Evolutionary conservation across 1,140 invertebrate species (phyloP), one percentile per base, ranked within the genome.

Genomic region (Galendromus occidentalis): DNA sequence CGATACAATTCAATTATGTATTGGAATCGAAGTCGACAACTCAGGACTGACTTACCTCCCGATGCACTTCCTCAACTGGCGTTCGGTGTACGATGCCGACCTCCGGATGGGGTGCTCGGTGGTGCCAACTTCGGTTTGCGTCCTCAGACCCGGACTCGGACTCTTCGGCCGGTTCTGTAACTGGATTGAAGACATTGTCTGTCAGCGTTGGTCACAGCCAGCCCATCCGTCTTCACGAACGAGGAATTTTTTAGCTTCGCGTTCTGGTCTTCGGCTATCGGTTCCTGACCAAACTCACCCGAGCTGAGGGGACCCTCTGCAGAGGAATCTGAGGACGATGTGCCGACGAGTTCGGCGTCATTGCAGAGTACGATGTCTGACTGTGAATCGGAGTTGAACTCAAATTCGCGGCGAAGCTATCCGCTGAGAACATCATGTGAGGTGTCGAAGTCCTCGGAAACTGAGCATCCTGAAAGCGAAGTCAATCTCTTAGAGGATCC

Each of bases 101-200:
- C 51, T 59, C 51, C 51, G 51, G 51, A 59, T 59, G 51, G 51
- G 51, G 22, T 59, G 51, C 22, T 59, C 25, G 25, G 25, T 25
- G 45, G 45, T 29, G 51, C 25, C 51, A 22, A 25, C 22, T 25
- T 59, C 51, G 2, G 51, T 29, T 17, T 14, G 25, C 22, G 14
- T 33, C 9, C 51, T 59, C 51, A 25, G 51, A 33, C 25, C 25
- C 22, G 51, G 51, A 59, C 51, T 59, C 14, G 51, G 51, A 59
- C 51, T 59, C 51, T 59, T 59, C 51, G 51, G 51, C 51, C 51
- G 51, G 51, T 22, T 59, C 51, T 59, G 22, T 59, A 59, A 59
- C 51, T 29, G 51, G 25, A 47, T 17, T 22, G 22, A 59, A 20
- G 9, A 39, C 33, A 39, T 9, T 6, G 33, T 39, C 33, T 9